Evolutionary conservation across 2,113 vertebrate species (phyloP), one percentile per base, ranked within the genome.

Genomic region (Marcusenius ussheri): DNA sequence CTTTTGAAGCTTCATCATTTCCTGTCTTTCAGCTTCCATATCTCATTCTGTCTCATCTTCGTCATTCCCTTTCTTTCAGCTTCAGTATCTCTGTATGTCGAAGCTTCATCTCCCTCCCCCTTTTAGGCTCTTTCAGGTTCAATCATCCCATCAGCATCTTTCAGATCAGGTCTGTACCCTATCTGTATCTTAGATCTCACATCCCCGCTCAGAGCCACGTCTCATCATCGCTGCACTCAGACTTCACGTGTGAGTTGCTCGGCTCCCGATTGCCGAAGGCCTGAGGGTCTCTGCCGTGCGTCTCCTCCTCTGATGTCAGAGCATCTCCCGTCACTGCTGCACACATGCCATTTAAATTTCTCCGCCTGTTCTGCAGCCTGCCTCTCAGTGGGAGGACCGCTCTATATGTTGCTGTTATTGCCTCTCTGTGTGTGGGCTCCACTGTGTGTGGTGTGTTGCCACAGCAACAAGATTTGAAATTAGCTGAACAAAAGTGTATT

Each of bases 401-500:
- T 88, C 89, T 89, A 89, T 53, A 89, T 89, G 90, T 87, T 90
- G 89, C 89, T 92, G 91, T 91, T 91, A 88, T 89, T 88, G 89
- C 87, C 86, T 77, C 53, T 49, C 13, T 62, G 88, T 56, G 89
- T 89, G 89, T 87, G 80, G 85, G 77, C 74, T 86, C 70, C 13
- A n/a, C 87, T 88, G 88, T 89, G 51, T 91, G 85, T 88, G 85
- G 86, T 91, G 80, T 31, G 87, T 91, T 88, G 89, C 86, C 91
- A 90, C 58, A 89, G 89, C 86, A 83, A 91, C 89, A n/a, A 84
- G 46, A 91, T 89, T 89, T 90, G 56, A 83, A 89, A 89, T 85
- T n/a, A 58, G 35, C 50, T 88, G 47, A 53, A 84, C 39, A 83
- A 83, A 83, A 42, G n/a, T 89, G 88, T 80, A 45, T 51, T 39